Base-by-base conservation (phyloP, 1,140 invertebrate genomes). In the Ooceraea biroi region DNA sequence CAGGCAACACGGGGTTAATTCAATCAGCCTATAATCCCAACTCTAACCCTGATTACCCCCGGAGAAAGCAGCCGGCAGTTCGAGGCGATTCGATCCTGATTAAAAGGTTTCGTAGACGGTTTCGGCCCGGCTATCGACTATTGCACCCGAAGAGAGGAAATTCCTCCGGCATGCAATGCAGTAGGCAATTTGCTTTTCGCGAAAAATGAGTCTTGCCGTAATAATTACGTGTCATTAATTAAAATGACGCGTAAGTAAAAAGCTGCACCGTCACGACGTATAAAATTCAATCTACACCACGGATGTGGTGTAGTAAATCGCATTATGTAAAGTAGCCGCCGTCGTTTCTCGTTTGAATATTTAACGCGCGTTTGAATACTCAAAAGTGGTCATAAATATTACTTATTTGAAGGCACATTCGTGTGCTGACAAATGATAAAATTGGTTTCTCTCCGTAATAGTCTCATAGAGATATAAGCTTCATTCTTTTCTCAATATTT, bases 21-120 rank as follows among this genome's bases (percentile, higher is more conserved):
- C 91, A 92, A 94, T 94, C 92, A 91, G 90, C 92, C 91, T 89
- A 93, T 91, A 93, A 93, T 93, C 90, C 91, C 88, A 85, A 90
- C 91, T 92, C 90, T 92, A 92, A 93, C 91, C 91, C 91, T 94
- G 92, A 94, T 94, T 93, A 93, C 91, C 90, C 88, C 85, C 85
- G 90, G 84, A 86, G 89, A 86, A 91, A 89, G 89, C 86, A 57
- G 65, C 74, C 72, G 73, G 60, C 68, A 68, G 86, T 83, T 74
- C 60, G 68, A 85, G 80, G 74, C 89, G 90, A 89, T 90, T 90
- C 89, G 83, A 89, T 91, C 85, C 90, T 91, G 91, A 91, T 91
- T 91, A 91, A 91, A 90, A 91, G 90, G 68, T 83, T 84, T 85
- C 85, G 27, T 63, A 65, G 68, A 80, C 84, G 86, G 61, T 88